Conservation (phyloP, 2,113 vertebrate species). For the Pterocles gutturalis region DNA sequence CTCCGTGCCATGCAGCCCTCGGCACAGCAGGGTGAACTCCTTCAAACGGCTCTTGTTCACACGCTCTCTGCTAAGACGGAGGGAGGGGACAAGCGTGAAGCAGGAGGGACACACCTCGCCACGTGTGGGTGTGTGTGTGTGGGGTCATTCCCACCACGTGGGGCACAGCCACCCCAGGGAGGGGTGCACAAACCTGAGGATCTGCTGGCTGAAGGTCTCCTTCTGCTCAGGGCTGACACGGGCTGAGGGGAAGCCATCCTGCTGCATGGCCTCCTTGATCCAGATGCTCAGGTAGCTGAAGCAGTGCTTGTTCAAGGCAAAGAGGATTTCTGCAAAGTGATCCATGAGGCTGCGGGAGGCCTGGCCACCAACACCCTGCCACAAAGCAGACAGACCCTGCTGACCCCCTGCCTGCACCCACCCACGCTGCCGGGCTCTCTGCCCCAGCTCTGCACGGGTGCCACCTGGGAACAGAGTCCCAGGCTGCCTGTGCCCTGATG, state of each 20-base stretch:
- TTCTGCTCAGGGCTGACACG: conserved; percentile 92
- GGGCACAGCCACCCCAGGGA: neutral
- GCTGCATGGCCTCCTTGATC: conserved; percentile 95
- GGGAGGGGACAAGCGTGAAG: neutral
- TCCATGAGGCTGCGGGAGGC: conserved; percentile 97
- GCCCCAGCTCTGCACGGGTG: rapidly evolving
- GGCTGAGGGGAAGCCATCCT: conserved; percentile 91
- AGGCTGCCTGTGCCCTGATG: rapidly evolving
- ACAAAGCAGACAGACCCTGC: neutral
- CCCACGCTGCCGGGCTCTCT: rapidly evolving
- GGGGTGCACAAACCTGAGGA: conserved; percentile 86
- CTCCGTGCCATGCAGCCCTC: conserved; percentile 97
- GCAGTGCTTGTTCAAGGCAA: conserved; percentile 96
- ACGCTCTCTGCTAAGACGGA: conserved; percentile 85
- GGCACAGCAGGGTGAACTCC: conserved; percentile 95
- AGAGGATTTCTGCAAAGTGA: conserved; percentile 95
- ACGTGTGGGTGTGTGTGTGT: neutral
- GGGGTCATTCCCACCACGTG: neutral
- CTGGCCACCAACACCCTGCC: conserved; percentile 92
- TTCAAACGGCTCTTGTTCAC: conserved; percentile 97
- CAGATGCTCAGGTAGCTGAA: conserved; percentile 91
- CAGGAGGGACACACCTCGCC: neutral
- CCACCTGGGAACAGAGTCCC: neutral
- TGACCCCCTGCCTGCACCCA: neutral
- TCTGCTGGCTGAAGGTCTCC: conserved; percentile 95